Percentiles rank a stretch among this genome's conserved stretches.
These are phyloP conservation scores for Lycopodina hypogea DNA, from an alignment of 37 sponge, comb jelly and placozoan species.

Conservation along the genomic window DNA sequence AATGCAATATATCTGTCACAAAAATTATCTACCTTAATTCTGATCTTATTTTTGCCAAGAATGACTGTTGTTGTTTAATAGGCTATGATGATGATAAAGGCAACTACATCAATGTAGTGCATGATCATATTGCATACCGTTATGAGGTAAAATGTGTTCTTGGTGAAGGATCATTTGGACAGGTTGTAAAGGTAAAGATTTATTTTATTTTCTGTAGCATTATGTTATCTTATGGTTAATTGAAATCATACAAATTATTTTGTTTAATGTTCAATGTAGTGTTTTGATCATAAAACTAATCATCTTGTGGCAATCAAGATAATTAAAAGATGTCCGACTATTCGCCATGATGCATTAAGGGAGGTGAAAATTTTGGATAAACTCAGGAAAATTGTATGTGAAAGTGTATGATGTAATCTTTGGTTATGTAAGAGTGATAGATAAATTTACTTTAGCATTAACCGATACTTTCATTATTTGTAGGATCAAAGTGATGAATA, in stretches of 20 bases:
- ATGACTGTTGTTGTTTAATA: neutral
- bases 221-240: neutral
- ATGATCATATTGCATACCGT: constrained; percentile 90
- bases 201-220: neutral
- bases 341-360: constrained; percentile 91
- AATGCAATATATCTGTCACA: too few species aligned
- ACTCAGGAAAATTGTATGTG: constrained; percentile 77
- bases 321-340: constrained; percentile 88
- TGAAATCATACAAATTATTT: too few species aligned
- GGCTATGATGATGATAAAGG: constrained; percentile 96
- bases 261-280: too few species aligned
- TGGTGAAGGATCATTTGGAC: constrained; percentile 96
- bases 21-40: too few species aligned
- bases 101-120: constrained; percentile 78
- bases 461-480: too few species aligned
- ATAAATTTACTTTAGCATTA: too few species aligned
- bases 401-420: too few species aligned
- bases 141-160: constrained; percentile 89
- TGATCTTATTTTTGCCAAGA: neutral
- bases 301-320: constrained; percentile 89
- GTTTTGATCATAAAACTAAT: constrained; percentile 88
- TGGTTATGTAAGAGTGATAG: too few species aligned
- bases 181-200: constrained; percentile 74
- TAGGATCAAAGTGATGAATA: constrained; percentile 83
- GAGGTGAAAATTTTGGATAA: constrained; percentile 90